phyloP scores from a whole-genome alignment of 53 echinoderm and acorn worm species.

The Patiria pectinifera region DNA sequence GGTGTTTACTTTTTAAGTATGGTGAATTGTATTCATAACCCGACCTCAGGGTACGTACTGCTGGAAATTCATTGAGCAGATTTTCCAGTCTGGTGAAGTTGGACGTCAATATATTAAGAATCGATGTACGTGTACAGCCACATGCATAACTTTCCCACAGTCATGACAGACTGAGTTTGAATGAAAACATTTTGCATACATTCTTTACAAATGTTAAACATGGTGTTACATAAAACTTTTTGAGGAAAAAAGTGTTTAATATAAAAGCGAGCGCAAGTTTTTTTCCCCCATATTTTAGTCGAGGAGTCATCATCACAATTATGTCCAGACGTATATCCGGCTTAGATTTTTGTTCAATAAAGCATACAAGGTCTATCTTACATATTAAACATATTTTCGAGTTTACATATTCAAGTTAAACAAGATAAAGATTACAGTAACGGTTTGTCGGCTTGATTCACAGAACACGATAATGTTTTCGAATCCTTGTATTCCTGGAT shows the following conservation, averaged over 20 bases:
- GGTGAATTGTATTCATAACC: not conserved
- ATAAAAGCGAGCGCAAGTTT: not conserved
- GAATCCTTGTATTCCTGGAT: no score
- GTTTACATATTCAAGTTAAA: not conserved
- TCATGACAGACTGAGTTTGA: not conserved
- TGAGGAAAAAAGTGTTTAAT: no score
- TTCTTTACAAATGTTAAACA: not conserved
- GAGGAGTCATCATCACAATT: no score
- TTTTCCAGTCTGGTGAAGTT: not conserved
- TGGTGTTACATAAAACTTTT: not conserved
- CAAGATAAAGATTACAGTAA: not conserved
- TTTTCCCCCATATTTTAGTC: no score
- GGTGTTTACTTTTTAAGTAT: conserved; percentile 1
- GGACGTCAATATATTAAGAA: not conserved
- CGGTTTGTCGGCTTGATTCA: not conserved
- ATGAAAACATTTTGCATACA: not conserved
- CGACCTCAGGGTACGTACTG: not conserved
- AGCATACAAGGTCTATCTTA: no score
- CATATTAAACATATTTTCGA: no score
- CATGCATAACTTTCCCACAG: no score
- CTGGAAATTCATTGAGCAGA: not conserved
- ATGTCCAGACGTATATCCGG: no score
- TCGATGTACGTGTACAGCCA: no score
- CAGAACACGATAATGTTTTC: no score
- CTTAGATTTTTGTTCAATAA: no score